Conservation (phyloP, 2,797 vertebrate species). For the Adelosebastes latens region DNA sequence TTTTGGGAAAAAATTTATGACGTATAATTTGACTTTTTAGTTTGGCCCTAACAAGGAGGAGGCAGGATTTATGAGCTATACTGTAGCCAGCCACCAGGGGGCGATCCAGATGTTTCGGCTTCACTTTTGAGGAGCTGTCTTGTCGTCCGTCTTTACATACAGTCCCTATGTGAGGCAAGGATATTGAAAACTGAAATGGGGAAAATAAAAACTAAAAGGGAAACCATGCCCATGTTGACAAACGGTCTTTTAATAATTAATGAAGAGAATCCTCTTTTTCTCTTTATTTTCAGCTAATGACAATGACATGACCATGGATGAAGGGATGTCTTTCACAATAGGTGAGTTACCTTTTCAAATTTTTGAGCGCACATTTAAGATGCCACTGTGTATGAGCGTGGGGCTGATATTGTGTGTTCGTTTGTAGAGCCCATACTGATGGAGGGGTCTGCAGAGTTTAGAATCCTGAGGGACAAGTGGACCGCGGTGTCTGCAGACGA, state of each 20-base stretch:
- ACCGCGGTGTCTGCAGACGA: constrained; percentile 92
- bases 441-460: constrained; percentile 91
- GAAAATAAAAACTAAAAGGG: not conserved
- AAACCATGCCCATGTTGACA: not conserved
- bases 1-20: no score
- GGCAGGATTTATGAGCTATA: no score
- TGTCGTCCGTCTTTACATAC: no score
- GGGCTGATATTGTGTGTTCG: not conserved
- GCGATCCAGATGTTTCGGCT: no score
- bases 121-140: no score
- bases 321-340: constrained; percentile 98
- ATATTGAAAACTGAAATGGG: not conserved
- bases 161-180: not conserved
- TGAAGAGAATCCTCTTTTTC: not conserved
- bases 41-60: no score
- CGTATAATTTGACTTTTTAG: no score
- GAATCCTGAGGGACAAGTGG: constrained; percentile 93
- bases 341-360: constrained; percentile 78
- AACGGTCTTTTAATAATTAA: not conserved
- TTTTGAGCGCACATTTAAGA: not conserved
- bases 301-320: constrained; percentile 91
- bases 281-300: constrained; percentile 87
- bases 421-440: constrained; percentile 93
- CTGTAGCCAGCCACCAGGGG: no score
- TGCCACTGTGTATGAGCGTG: not conserved